Evolutionary conservation across 2,888 invertebrate genomes (phyloP), one percentile per base, ranked within the genome.

Genomic region (Arctia plantaginis): DNA sequence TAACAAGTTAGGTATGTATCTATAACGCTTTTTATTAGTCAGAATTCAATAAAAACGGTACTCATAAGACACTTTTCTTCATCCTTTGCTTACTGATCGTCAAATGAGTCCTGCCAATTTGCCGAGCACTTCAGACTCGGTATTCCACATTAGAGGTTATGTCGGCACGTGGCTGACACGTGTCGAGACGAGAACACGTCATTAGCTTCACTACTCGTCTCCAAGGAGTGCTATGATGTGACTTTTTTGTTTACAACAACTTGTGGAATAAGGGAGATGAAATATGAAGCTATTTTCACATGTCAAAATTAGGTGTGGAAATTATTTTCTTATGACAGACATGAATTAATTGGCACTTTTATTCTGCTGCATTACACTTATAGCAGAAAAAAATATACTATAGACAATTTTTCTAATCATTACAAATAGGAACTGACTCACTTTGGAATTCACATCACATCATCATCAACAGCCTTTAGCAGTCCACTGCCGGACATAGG

Each of bases 131-230:
- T 75, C 68, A 64, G 72, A 72, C 77, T 77, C 59, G 65, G 83
- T 82, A 83, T 79, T 82, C 83, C 84, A 87, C 87, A 90, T 90
- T 91, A 89, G 89, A 89, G 90, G 92, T 90, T 91, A 88, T 89
- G 86, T 84, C 78, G 91, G 74, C 95, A 91, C 95, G 95, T 92
- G 95, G 75, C 89, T 69, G 91, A 79, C 95, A 91, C 95, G 95
- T 92, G 95, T 87, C 92, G 66, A 74, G 78, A 84, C 86, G 85
- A 91, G 93, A 89, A 91, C 92, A 92, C 90, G 93, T 94, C 95
- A 94, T 95, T 95, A 95, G 94, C 93, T 86, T 77, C 86, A 82
- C 88, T 86, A 90, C 88, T 86, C 86, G 88, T 90, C 93, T 90
- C 91, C 72, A 75, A 93, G 90, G 94, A 92, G 86, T 79, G 84